phyloP scores from a whole-genome alignment of 2,797 vertebrate species.

The Gila robusta region DNA sequence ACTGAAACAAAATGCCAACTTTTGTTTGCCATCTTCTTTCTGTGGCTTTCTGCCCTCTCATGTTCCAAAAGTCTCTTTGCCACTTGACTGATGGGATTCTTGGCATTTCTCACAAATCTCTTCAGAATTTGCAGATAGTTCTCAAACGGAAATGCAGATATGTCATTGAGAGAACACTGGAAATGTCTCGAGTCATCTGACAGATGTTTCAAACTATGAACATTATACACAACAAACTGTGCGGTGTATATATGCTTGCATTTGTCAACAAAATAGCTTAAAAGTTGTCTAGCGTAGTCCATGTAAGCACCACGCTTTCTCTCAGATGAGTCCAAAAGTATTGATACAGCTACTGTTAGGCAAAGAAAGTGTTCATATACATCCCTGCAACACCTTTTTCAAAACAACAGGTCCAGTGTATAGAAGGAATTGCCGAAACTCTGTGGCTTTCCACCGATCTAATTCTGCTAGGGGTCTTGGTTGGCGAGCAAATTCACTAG shows the following conservation, averaged over 20 bases:
- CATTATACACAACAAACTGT: conserved; percentile 2
- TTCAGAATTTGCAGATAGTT: conserved; percentile 4
- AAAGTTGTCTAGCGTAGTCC: not conserved
- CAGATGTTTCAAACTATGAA: not conserved
- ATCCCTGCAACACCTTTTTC: not conserved
- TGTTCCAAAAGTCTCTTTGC: conserved; percentile 15
- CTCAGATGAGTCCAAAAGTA: not conserved
- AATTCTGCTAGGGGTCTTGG: too few species aligned
- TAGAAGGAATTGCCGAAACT: too few species aligned
- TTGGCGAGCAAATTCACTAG: too few species aligned
- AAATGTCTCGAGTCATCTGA: not conserved
- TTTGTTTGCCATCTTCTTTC: not conserved
- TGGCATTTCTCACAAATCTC: not conserved
- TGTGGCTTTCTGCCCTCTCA: conserved; percentile 6
- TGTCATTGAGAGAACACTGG: conserved; percentile 32
- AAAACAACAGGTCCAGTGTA: not conserved
- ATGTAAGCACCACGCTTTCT: too few species aligned
- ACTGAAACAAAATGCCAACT: too few species aligned
- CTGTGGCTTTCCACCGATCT: too few species aligned
- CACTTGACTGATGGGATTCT: conserved; percentile 25
- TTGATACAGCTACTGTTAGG: conserved; percentile 2
- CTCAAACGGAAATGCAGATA: conserved; percentile 31
- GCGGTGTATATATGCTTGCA: conserved; percentile 3
- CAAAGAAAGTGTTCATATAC: conserved; percentile 24
- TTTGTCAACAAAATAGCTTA: conserved; percentile 31